Evolutionary conservation across 2,113 vertebrate genomes (phyloP).

Genomic region (Butastur rufipennis): DNA sequence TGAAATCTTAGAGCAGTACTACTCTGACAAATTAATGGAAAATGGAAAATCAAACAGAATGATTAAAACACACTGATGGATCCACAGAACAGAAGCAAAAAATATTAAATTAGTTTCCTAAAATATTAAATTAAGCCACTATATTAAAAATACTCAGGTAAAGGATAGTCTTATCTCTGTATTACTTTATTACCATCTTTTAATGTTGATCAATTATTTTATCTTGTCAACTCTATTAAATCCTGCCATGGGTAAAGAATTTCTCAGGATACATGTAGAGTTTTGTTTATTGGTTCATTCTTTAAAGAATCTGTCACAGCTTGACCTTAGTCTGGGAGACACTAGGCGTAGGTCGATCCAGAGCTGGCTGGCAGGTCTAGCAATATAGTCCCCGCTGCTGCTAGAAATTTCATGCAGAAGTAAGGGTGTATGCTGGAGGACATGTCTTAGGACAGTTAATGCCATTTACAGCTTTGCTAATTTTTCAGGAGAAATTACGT

Average conservation of each 20-base stretch:
- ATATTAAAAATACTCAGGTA: not conserved
- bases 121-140: not conserved
- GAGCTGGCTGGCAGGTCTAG: not conserved
- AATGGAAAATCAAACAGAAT: slow-evolving; percentile 7
- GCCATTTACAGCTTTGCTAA: not conserved
- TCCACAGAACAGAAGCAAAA: not conserved
- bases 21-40: not conserved
- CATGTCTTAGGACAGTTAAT: not conserved
- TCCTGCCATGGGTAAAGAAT: not conserved
- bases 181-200: not conserved
- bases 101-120: not conserved
- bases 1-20: not conserved
- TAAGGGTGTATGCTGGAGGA: not conserved
- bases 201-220: not conserved
- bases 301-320: not conserved
- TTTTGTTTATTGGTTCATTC: not conserved
- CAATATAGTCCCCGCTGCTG: not conserved
- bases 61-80: not conserved
- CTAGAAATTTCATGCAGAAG: not conserved
- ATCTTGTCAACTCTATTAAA: not conserved
- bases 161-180: not conserved
- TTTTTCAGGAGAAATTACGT: not conserved
- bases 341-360: not conserved
- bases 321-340: not conserved
- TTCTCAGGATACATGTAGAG: not conserved